Evolutionary conservation across 2,888 invertebrate species (phyloP).

Genomic region (Eurois occulta): DNA sequence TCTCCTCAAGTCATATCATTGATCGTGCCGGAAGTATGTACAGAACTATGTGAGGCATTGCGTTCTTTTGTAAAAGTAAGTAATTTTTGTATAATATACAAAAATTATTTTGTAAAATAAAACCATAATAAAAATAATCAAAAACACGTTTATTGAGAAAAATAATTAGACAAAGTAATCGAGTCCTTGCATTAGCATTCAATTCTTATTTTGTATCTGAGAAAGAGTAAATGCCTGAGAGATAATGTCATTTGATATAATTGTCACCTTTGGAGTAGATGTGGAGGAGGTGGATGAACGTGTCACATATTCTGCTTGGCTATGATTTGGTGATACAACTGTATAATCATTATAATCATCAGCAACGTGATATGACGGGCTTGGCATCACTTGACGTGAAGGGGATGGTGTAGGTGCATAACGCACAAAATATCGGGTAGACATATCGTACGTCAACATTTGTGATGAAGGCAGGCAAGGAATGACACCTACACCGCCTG

Average conservation of each 20-base stretch:
- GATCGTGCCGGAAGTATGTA: too few species aligned
- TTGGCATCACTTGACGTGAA: not conserved
- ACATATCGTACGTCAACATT: conserved; percentile 41
- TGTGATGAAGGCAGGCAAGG: too few species aligned
- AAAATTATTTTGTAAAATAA: conserved; percentile 11
- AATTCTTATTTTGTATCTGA: conserved; percentile 46
- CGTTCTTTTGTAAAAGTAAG: too few species aligned
- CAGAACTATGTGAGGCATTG: too few species aligned
- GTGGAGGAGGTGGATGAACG: conserved; percentile 40
- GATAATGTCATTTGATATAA: conserved; percentile 45
- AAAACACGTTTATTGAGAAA: conserved; percentile 47
- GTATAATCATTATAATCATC: conserved; percentile 37
- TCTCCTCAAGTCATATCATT: too few species aligned
- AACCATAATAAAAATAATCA: conserved; percentile 35
- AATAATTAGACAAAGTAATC: conserved; percentile 40
- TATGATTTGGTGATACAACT: conserved; percentile 40
- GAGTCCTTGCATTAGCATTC: conserved; percentile 37
- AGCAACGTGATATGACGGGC: conserved; percentile 37
- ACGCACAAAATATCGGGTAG: conserved; percentile 45
- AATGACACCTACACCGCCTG: too few species aligned
- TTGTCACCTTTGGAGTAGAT: conserved; percentile 44
- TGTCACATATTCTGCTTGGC: conserved; percentile 40
- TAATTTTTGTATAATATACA: too few species aligned
- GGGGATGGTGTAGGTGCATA: conserved; percentile 46
- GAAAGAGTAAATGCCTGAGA: conserved; percentile 45